phyloP scores from a whole-genome alignment of 53 echinoderm and acorn worm genomes.

The Echinometra lucunter region DNA sequence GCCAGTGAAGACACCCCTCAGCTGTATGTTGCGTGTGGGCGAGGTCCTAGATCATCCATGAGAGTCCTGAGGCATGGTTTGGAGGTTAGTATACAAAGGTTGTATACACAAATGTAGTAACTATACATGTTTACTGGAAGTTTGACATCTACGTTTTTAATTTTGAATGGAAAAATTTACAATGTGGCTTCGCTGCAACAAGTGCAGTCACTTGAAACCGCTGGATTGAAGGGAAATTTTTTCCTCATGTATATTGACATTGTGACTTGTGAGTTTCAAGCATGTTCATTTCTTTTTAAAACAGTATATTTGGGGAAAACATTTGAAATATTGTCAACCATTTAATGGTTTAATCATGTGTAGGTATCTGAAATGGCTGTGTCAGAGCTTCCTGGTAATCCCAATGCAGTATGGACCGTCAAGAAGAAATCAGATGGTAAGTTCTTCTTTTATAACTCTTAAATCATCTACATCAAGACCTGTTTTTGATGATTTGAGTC shows the following conservation, averaged over 20 bases:
- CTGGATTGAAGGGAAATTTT: no score
- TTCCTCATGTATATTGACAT: no score
- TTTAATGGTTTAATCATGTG: background rate
- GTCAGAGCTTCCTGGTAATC: slow-evolving; percentile 98
- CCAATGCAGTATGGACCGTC: slow-evolving; percentile 99
- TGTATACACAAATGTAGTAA: no score
- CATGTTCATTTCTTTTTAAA: no score
- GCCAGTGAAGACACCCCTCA: slow-evolving; percentile 99
- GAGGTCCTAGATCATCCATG: slow-evolving; percentile 96
- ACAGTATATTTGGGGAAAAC: no score
- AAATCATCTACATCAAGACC: background rate
- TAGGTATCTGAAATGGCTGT: slow-evolving; percentile 99
- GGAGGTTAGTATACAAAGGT: slow-evolving; percentile 76
- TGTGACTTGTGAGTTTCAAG: no score
- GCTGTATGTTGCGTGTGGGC: slow-evolving; percentile 92
- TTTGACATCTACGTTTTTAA: no score
- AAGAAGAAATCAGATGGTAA: slow-evolving; percentile 94
- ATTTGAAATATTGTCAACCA: background rate
- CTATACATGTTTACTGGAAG: no score
- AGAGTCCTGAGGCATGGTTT: slow-evolving; percentile 93
- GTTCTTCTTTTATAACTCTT: background rate
- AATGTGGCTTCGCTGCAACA: no score
- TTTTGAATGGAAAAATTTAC: no score
- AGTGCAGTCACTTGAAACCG: no score
- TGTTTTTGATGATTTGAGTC: no score